These are phyloP conservation scores for Phataginus tricuspis DNA, from an alignment of 2,797 vertebrate genomes.

Conservation along the genomic window DNA sequence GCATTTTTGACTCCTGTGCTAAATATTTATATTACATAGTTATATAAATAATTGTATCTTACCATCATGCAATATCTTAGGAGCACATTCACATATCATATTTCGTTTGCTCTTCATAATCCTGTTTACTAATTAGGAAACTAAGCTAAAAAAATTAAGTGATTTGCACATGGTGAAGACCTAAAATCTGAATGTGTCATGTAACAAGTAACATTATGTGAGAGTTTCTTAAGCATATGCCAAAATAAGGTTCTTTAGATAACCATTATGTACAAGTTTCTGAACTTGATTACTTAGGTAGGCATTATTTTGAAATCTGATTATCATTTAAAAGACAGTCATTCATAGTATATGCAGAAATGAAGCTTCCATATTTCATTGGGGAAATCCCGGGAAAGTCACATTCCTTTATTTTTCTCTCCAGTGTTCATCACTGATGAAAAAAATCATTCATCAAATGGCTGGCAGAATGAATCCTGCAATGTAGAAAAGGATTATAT, in stretches of 20 bases:
- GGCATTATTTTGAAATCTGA: neutral
- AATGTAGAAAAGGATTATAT: neutral
- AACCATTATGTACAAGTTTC: neutral
- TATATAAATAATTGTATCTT: constrained; percentile 25
- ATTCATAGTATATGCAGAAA: neutral
- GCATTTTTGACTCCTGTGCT: neutral
- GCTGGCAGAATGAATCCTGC: constrained; percentile 17
- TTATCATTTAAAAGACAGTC: neutral
- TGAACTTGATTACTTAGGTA: neutral
- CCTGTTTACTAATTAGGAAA: neutral
- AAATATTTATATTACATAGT: neutral
- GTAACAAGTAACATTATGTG: constrained; percentile 29
- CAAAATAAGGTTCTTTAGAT: constrained; percentile 30
- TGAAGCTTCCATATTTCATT: neutral
- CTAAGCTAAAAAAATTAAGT: neutral
- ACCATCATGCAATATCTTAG: neutral
- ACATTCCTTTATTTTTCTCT: constrained; percentile 75
- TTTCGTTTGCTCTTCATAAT: neutral
- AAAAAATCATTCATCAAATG: neutral
- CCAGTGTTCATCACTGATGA: constrained; percentile 37
- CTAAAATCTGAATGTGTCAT: constrained; percentile 24
- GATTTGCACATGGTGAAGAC: neutral
- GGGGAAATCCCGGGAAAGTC: neutral
- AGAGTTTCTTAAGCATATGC: constrained; percentile 19
- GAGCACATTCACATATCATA: neutral